Evolutionary conservation across 2,888 invertebrate genomes (phyloP), one percentile per base, ranked within the genome.

Genomic region (Xylota segnis): DNA sequence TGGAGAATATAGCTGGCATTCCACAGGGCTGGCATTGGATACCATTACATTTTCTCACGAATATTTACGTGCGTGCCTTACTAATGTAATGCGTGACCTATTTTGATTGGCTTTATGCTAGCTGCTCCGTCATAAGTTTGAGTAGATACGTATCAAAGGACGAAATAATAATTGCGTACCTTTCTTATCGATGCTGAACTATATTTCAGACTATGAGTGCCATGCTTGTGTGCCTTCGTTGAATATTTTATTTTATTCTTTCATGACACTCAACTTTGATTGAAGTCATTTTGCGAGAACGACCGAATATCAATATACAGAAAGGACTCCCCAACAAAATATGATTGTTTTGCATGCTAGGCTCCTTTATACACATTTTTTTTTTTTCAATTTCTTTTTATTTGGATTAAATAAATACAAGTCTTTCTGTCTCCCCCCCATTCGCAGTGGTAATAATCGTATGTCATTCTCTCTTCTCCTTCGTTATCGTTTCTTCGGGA

Each of bases 321-420:
- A 54, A 14, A 40, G 68, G 29, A 27, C 12, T 34, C 40, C 7
- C 40, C 37, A 18, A 47, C 27, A 32, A 72, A 74, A 74, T 74
- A 74, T 74, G 61, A 74, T 74, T 54, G 72, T 43, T 54, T 74
- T 63, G 40, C 74, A 74, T 74, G 74, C 61, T 18, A 72, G n/a
- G 5, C 43, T 59, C 40, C 14, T 23, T 12, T 9, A 23, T 12
- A n/a, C n/a, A n/a, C n/a, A n/a, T n/a, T n/a, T n/a, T 50, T 10
- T 50, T 23, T 23, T 27, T 52, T 7, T 32, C 52, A 47, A 56
- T 56, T 56, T 34, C 50, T 34, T 52, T 59, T 52, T 52, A 40
- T 72, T 72, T 52, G 14, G 47, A 72, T 72, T 59, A 59, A 50
- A 59, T 72, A 61, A 63, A 63, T 43, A 63, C 32, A 37, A 71